Conservation (phyloP, 2,888 invertebrate genomes). For the Lobophora halterata region DNA sequence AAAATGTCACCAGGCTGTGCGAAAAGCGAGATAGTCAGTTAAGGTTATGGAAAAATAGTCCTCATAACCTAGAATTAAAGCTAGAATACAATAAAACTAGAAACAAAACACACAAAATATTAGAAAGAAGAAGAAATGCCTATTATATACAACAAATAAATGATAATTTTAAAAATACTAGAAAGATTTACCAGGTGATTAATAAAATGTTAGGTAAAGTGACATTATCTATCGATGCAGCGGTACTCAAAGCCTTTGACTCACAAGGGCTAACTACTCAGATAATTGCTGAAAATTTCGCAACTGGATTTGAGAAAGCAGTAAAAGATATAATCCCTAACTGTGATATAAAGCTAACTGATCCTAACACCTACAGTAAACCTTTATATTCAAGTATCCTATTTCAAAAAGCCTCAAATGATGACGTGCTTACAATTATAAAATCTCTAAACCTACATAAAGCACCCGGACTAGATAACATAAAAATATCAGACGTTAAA, state of each 20-base stretch:
- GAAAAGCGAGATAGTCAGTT: slow-evolving; percentile 3
- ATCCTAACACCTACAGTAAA: neutral
- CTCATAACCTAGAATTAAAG: slow-evolving; percentile 2
- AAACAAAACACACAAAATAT: slow-evolving; percentile 6
- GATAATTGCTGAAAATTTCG: slow-evolving; percentile 4
- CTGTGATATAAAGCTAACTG: neutral
- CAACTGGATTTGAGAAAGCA: neutral
- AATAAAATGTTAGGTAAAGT: slow-evolving; percentile 8
- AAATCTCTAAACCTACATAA: slow-evolving; percentile 19
- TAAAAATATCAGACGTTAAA: slow-evolving; percentile 3
- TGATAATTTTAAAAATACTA: slow-evolving; percentile 6
- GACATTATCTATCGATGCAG: slow-evolving; percentile 5
- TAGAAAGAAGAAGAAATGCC: slow-evolving; percentile 4
- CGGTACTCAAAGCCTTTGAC: slow-evolving; percentile 9
- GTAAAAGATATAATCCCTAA: slow-evolving; percentile 8
- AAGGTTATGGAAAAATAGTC: slow-evolving; percentile 1
- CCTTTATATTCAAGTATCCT: slow-evolving; percentile 1
- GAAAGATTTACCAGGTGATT: slow-evolving; percentile 3
- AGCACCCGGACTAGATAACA: slow-evolving; percentile 16
- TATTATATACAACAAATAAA: slow-evolving; percentile 6
- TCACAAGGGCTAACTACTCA: slow-evolving; percentile 4
- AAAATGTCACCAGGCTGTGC: slow-evolving; percentile 1
- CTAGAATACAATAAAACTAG: slow-evolving; percentile 8
- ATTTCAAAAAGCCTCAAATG: slow-evolving; percentile 2
- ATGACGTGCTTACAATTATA: slow-evolving; percentile 15